Percentiles rank a stretch among this genome's conserved stretches.
phyloP scores from a whole-genome alignment of 2,797 vertebrate species.

The Clarias pachynema region DNA sequence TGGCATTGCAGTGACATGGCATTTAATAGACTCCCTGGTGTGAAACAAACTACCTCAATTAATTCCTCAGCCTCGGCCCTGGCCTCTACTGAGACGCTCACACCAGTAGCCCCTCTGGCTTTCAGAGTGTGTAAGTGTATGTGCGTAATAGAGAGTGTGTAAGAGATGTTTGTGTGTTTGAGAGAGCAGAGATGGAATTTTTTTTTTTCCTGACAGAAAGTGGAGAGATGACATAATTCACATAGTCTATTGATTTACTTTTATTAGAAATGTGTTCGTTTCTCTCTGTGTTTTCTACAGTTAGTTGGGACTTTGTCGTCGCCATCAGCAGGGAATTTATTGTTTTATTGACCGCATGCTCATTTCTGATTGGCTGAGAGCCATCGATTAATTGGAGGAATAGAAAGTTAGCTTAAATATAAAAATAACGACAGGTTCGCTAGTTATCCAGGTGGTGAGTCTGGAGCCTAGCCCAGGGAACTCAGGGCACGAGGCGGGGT shows the following conservation, averaged over 20 bases:
- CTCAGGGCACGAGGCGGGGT: too few species aligned
- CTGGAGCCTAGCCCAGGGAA: too few species aligned
- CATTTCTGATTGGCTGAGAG: slow-evolving; percentile 2
- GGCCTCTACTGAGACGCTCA: slow-evolving; percentile 72
- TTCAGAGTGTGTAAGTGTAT: slow-evolving; percentile 39
- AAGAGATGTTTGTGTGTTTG: slow-evolving; percentile 17
- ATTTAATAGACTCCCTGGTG: slow-evolving; percentile 79
- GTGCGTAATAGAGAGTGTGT: slow-evolving; percentile 13
- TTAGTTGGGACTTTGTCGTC: not conserved
- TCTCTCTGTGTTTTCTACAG: not conserved
- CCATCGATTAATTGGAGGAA: not conserved
- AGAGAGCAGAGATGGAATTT: slow-evolving; percentile 4
- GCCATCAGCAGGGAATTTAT: not conserved
- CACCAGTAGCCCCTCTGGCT: slow-evolving; percentile 61
- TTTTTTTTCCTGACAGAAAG: not conserved
- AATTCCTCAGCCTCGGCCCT: slow-evolving; percentile 74
- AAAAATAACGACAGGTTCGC: not conserved
- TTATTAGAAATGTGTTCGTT: slow-evolving; percentile 25
- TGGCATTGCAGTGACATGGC: slow-evolving; percentile 76
- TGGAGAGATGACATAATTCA: slow-evolving; percentile 33
- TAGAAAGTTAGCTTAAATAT: not conserved
- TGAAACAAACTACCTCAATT: slow-evolving; percentile 83
- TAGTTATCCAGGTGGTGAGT: too few species aligned
- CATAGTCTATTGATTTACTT: slow-evolving; percentile 38
- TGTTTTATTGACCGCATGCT: not conserved